Evolutionary conservation across 1,140 invertebrate species (phyloP).

Genomic region (Sycobia sp.): DNA sequence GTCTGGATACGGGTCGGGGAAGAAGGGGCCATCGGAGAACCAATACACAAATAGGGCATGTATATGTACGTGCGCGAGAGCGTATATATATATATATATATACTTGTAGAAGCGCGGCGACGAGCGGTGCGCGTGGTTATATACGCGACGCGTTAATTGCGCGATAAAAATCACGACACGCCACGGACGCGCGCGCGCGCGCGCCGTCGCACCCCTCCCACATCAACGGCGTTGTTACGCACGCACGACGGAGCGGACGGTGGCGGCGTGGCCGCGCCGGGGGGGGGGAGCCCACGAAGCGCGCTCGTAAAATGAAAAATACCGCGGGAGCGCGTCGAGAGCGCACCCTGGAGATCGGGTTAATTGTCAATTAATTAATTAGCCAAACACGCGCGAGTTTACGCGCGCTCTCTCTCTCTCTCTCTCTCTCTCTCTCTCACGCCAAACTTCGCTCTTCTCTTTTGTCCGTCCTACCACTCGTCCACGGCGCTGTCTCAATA

Average conservation of each 20-base stretch:
- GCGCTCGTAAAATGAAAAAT: slow-evolving; percentile 58
- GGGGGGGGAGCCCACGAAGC: too few relatives aligned
- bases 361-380: slow-evolving; percentile 55
- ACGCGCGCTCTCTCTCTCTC: background rate
- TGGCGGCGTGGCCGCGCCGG: too few relatives aligned
- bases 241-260: too few relatives aligned
- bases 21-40: background rate
- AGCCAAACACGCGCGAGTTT: slow-evolving; percentile 21
- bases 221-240: too few relatives aligned
- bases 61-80: too few relatives aligned
- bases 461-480: too few relatives aligned
- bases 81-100: too few relatives aligned
- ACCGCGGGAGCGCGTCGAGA: slow-evolving; percentile 40
- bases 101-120: slow-evolving; percentile 56
- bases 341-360: slow-evolving; percentile 39
- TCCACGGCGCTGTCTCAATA: too few relatives aligned
- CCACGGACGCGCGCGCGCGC: slow-evolving; percentile 44
- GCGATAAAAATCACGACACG: slow-evolving; percentile 63
- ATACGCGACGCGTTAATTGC: slow-evolving; percentile 61
- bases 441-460: too few relatives aligned
- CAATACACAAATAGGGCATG: too few relatives aligned
- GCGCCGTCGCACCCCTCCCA: too few relatives aligned
- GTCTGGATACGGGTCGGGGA: slow-evolving; percentile 1
- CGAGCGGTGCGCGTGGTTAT: too few relatives aligned
- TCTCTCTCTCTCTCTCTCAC: background rate